Evolutionary conservation across 2,113 vertebrate genomes (phyloP).

Genomic region (Apaloderma vittatum): DNA sequence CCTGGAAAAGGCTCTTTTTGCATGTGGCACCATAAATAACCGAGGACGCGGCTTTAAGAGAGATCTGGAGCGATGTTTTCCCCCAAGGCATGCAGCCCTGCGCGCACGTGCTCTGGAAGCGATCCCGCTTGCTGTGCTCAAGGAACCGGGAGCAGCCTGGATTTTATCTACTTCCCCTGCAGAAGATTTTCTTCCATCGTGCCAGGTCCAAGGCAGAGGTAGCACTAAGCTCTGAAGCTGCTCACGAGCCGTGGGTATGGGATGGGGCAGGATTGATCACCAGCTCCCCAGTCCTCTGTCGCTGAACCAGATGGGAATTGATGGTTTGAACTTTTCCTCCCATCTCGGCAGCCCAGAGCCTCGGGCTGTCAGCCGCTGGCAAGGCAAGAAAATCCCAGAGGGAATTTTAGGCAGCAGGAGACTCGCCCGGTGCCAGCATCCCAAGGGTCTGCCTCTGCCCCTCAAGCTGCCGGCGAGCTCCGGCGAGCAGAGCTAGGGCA

Average conservation of each 20-base stretch:
- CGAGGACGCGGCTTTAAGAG: not conserved
- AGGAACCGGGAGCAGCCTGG: not conserved
- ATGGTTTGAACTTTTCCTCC: not conserved
- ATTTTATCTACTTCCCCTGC: not conserved
- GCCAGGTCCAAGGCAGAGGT: not conserved
- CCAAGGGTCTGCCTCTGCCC: not conserved
- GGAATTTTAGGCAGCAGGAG: not conserved
- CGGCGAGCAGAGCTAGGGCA: not conserved
- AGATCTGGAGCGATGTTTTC: not conserved
- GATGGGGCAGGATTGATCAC: not conserved
- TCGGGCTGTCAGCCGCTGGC: not conserved
- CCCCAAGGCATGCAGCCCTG: not conserved
- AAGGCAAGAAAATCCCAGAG: not conserved
- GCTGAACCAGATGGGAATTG: not conserved
- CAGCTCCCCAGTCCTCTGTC: rapidly evolving
- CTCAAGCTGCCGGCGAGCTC: not conserved
- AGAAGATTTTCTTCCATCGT: not conserved
- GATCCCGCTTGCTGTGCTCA: no score
- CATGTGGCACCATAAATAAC: not conserved
- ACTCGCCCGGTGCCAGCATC: not conserved
- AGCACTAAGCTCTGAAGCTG: not conserved
- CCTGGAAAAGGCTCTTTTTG: not conserved
- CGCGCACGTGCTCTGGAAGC: not conserved
- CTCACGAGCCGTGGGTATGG: not conserved
- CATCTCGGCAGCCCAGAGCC: rapidly evolving